Evolutionary conservation across 2,113 vertebrate species (phyloP).

Genomic region (Aptenodytes forsteri): DNA sequence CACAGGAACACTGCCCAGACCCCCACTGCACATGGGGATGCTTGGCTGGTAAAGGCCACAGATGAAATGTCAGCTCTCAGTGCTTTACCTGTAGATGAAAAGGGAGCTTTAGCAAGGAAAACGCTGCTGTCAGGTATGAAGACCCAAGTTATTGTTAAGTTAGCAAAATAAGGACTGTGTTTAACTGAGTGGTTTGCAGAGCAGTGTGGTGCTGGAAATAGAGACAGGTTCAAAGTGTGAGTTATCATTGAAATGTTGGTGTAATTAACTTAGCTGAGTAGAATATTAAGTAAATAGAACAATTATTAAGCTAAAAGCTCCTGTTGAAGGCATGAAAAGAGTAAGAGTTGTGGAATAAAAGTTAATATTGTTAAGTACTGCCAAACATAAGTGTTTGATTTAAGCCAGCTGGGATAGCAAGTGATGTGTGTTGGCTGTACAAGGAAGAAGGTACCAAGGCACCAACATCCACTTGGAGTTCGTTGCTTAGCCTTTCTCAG

Average conservation of each 20-base stretch:
- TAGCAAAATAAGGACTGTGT: not conserved
- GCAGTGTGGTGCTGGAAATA: not conserved
- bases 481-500: not conserved
- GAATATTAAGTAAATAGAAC: not conserved
- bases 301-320: not conserved
- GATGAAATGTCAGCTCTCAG: not conserved
- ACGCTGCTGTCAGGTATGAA: not conserved
- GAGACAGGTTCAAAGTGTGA: not conserved
- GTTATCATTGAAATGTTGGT: not conserved
- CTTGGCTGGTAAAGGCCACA: not conserved
- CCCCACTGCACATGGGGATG: fast-evolving
- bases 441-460: not conserved
- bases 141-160: not conserved
- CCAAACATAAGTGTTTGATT: not conserved
- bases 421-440: fast-evolving
- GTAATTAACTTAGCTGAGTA: not conserved
- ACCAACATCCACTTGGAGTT: not conserved
- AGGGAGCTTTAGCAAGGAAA: not conserved
- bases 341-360: not conserved
- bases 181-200: not conserved
- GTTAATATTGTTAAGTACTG: not conserved
- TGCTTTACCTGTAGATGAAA: not conserved
- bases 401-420: not conserved
- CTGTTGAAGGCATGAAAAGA: not conserved
- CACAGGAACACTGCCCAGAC: not conserved